Evolutionary conservation across 1,140 invertebrate genomes (phyloP), one percentile per base, ranked within the genome.

Genomic region (Antheraea pernyi): DNA sequence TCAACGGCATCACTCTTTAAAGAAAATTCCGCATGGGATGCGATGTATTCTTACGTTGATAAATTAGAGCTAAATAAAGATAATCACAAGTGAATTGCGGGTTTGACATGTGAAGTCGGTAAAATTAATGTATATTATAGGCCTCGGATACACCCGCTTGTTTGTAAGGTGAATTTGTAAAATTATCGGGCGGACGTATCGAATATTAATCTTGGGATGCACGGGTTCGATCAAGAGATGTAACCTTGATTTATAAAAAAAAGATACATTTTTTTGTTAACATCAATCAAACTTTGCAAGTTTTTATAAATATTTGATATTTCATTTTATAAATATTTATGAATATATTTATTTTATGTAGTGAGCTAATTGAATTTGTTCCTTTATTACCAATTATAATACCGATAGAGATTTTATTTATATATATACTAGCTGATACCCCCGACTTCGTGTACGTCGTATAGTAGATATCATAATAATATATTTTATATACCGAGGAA

Each of bases 101-200:
- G 84, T 88, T 91, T 89, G 89, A 89, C 89, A 90, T 84, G 86
- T 74, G 82, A 81, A 86, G 83, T 85, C 80, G 78, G 71, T 76
- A 63, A 85, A 84, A 91, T 91, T 88, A 84, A 91, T 90, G 88
- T 86, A 80, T 89, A 89, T 90, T 89, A 90, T 89, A 88, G 87
- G 78, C 68, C 72, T 73, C 72, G 76, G 64, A 73, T 65, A 85
- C 82, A 86, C 77, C 82, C 79, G 84, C 78, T 83, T 82, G 85
- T 82, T 88, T 82, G 80, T 83, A 72, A 71, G 72, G 81, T 79
- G 81, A 90, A 86, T 90, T 89, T 85, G 82, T 85, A 77, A 88
- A 89, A 90, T 90, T 91, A 88, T 84, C 81, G 81, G 74, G 62
- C 73, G 82, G 69, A 69, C 76, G 77, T 83, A 82, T 85, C 85